phyloP scores from a whole-genome alignment of 2,797 vertebrate species.

The Lindbergichthys nudifrons region DNA sequence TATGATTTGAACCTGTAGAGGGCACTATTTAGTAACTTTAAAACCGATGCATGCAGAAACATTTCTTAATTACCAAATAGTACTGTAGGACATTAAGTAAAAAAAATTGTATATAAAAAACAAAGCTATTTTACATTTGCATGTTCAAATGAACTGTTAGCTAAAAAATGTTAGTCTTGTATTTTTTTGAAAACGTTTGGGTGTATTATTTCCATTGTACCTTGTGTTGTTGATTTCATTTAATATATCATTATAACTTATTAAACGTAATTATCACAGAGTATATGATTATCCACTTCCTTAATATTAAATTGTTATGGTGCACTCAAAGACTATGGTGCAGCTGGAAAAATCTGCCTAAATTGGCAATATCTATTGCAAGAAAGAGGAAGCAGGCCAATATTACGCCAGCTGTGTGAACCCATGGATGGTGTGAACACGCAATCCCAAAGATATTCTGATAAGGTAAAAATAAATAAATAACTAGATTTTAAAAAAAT shows the following conservation, averaged over 20 bases:
- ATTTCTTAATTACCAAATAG: not conserved
- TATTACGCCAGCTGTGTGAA: not conserved
- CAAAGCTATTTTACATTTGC: not conserved
- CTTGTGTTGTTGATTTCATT: too few species aligned
- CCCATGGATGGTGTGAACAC: not conserved
- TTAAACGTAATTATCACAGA: not conserved
- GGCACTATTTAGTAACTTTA: conserved; percentile 8
- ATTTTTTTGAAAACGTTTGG: too few species aligned
- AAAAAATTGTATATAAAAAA: not conserved
- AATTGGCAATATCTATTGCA: not conserved
- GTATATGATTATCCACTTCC: not conserved
- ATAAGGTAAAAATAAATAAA: not conserved
- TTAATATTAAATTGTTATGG: too few species aligned
- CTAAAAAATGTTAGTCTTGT: not conserved
- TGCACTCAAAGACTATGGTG: too few species aligned
- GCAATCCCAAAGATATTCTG: not conserved
- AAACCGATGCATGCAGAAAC: not conserved
- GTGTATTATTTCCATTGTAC: too few species aligned
- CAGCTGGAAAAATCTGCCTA: not conserved
- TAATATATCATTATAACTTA: too few species aligned
- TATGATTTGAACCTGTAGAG: not conserved
- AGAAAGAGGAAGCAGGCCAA: conserved; percentile 28
- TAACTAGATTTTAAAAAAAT: too few species aligned
- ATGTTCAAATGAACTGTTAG: not conserved
- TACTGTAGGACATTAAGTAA: too few species aligned